phyloP scores from a whole-genome alignment of 2,888 invertebrate species.

The Schizaphis graminum region DNA sequence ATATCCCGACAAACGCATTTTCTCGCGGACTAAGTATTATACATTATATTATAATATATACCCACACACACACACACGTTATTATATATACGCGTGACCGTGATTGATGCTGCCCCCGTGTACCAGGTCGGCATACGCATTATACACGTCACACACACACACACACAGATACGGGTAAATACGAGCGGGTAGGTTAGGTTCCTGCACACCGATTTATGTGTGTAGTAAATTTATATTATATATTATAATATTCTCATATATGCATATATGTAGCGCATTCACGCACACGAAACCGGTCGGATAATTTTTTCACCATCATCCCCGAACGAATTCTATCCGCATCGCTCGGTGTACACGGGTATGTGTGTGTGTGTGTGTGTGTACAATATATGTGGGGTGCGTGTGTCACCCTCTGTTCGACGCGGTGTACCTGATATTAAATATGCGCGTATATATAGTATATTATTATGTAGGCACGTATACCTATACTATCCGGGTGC shows the following conservation, averaged over 20 bases:
- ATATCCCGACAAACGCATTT: slow-evolving; percentile 39
- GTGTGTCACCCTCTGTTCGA: neutral
- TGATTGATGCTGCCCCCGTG: slow-evolving; percentile 55
- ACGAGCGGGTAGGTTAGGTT: neutral
- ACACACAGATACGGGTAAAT: neutral
- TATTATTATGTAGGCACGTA: neutral
- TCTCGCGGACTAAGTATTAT: slow-evolving; percentile 23
- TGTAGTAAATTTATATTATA: neutral
- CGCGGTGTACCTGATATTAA: neutral
- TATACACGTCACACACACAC: neutral
- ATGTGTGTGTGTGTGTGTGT: neutral
- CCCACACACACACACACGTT: neutral
- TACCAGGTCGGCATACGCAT: neutral
- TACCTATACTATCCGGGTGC: neutral
- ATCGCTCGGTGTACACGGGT: no score
- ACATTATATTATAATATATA: neutral
- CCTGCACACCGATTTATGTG: neutral
- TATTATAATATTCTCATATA: no score
- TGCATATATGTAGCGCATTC: neutral
- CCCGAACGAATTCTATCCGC: no score
- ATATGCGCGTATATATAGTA: neutral
- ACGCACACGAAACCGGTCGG: slow-evolving; percentile 45
- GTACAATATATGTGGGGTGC: no score
- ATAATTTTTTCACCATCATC: slow-evolving; percentile 20
- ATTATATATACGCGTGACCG: slow-evolving; percentile 3